Base-by-base conservation (phyloP, 2,797 vertebrate genomes). In the Esox lucius region DNA sequence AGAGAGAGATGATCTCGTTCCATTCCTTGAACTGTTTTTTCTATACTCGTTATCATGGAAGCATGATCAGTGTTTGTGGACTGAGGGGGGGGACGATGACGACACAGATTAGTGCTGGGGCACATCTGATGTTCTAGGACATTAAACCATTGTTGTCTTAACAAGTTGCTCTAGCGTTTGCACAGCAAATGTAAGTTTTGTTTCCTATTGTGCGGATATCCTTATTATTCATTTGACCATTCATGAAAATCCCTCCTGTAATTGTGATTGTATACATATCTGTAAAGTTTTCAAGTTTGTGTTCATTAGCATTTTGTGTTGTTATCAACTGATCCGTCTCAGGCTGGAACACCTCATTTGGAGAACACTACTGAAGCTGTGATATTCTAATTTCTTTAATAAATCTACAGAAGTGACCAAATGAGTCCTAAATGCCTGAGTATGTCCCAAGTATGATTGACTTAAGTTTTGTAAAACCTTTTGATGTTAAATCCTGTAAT, bases 281-380 rank as follows among this genome's bases (percentile, higher is more conserved):
- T 91, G 86, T 92, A 89, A 87, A 84, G 85, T 91, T 91, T 92
- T 91, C 31, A 88, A 89, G 83, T 77, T n/a, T 74, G 28, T 78
- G 82, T 87, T 76, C 78, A 70, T n/a, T 75, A 68, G 68, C 79
- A 75, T 74, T 17, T 71, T 19, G 74, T 73, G 78, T 72, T 86
- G 76, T 79, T 80, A 78, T 75, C 15, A 12, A 51, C 24, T 9
- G 24, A 70, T 46, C 13, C 17, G 26, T 51, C 22, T 51, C 68
- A 49, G 42, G 15, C 39, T 49, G 22, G 22, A 70, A 13, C 4
- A 2, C 46, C 48, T 24, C 26, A 6, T 83, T 62, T n/a, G 8
- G 15, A 13, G 35, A 26, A 71, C 4, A 28, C 22, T 13, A 49
- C 75, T 81, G 74, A 75, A 76, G 70, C 61, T 31, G 46, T 51